Conservation (phyloP, 2,888 invertebrate species). For the Ariolimax columbianus region DNA sequence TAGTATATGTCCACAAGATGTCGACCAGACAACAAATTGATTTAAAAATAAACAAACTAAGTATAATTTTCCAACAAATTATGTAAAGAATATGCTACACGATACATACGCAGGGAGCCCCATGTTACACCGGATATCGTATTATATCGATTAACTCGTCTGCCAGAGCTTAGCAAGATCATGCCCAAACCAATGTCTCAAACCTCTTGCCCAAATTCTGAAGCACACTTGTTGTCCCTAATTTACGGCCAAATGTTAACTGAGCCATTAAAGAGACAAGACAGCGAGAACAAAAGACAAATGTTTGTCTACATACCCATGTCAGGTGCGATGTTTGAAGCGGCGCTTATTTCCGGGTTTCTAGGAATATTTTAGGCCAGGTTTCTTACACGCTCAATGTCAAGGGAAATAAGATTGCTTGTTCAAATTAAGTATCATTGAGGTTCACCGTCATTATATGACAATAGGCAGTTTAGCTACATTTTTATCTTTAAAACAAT, state of each 20-base stretch:
- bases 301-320: conserved; percentile 8
- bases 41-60: background rate
- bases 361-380: background rate
- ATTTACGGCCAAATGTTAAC: background rate
- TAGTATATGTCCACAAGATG: too few species aligned
- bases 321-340: background rate
- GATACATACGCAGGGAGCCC: background rate
- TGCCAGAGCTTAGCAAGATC: background rate
- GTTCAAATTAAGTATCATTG: too few species aligned
- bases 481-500: too few species aligned
- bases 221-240: background rate
- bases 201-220: background rate
- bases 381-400: background rate
- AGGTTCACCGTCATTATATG: too few species aligned
- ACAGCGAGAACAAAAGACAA: background rate
- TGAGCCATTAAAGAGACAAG: background rate
- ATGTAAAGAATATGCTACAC: background rate
- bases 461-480: too few species aligned
- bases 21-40: background rate
- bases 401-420: too few species aligned
- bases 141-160: background rate
- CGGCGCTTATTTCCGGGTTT: background rate
- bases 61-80: background rate
- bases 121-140: background rate
- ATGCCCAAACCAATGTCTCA: background rate